Percentiles rank a stretch among this genome's conserved stretches.
These are phyloP conservation scores for Premnoplex brunnescens DNA, from an alignment of 2,797 vertebrate species.

Conservation along the genomic window DNA sequence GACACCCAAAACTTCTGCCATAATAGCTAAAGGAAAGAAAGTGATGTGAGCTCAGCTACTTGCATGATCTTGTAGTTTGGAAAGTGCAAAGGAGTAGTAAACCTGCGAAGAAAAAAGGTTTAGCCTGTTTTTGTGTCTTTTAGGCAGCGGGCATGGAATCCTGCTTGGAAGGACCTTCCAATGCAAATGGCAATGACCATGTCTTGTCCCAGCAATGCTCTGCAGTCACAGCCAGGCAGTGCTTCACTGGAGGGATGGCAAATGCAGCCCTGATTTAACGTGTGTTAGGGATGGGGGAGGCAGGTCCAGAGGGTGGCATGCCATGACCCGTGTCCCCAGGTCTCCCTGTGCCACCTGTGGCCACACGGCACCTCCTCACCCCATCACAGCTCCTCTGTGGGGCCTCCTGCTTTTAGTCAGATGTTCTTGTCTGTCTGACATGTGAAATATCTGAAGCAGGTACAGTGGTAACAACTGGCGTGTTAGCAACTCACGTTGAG, in stretches of 20 bases:
- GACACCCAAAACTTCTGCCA: not conserved
- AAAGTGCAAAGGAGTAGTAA: not conserved
- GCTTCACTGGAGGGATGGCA: not conserved
- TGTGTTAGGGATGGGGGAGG: not conserved
- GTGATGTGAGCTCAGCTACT: not conserved
- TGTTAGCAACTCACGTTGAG: not conserved
- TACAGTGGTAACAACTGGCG: not conserved
- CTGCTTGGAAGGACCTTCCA: not conserved
- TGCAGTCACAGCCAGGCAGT: not conserved
- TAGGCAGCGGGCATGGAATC: not conserved
- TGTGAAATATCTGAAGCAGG: not conserved
- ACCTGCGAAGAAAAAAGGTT: not conserved
- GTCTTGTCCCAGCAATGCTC: not conserved
- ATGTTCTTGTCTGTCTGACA: not conserved
- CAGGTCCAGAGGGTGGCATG: not conserved
- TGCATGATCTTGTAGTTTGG: not conserved
- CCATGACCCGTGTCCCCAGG: accelerated
- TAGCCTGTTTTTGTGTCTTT: not conserved
- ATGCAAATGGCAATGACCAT: not conserved
- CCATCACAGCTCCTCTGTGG: accelerated
- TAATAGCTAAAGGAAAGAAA: not conserved
- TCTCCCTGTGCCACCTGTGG: accelerated
- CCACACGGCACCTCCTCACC: accelerated
- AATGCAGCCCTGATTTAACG: accelerated
- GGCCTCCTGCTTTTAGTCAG: not conserved